Evolutionary conservation across 2,113 vertebrate genomes (phyloP).

Genomic region (Epinephelus fuscoguttatus): DNA sequence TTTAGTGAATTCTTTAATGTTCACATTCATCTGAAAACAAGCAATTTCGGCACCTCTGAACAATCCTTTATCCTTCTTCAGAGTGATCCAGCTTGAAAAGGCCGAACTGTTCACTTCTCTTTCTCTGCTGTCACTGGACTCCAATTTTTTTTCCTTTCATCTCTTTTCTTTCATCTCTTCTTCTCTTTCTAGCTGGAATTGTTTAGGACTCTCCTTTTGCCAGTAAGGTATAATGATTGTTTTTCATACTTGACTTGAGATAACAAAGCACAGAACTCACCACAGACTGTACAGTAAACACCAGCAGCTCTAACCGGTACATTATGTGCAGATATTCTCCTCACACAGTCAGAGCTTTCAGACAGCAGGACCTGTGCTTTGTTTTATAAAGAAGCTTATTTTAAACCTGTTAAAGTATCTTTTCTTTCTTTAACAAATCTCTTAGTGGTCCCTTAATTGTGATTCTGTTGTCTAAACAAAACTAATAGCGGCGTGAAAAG

Average conservation of each 20-base stretch:
- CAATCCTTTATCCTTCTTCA: constrained; percentile 38
- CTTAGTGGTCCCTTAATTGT: neutral
- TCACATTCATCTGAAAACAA: constrained; percentile 40
- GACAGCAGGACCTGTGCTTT: neutral
- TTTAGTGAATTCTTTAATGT: constrained; percentile 37
- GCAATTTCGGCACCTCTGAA: constrained; percentile 21
- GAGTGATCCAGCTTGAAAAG: constrained; percentile 42
- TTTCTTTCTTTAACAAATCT: constrained; percentile 4
- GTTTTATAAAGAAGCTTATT: neutral
- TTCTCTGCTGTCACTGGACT: constrained; percentile 39
- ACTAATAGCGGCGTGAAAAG: neutral
- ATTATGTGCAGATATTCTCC: neutral
- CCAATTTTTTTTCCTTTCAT: constrained; percentile 38
- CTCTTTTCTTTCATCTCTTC: constrained; percentile 39
- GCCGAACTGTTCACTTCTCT: constrained; percentile 14
- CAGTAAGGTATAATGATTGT: constrained; percentile 45
- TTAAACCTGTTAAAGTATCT: neutral
- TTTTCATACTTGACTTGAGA: constrained; percentile 24
- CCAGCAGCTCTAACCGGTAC: neutral
- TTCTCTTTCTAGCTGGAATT: constrained; percentile 35
- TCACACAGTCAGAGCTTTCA: neutral
- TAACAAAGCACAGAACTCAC: constrained; percentile 22
- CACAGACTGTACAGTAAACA: neutral
- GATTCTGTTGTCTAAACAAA: constrained; percentile 5
- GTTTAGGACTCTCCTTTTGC: constrained; percentile 23